A percentile compares a stretch with the other conserved stretches of the same genome.
phyloP scores from a whole-genome alignment of 2,797 vertebrate genomes.

The Cheirogaleus major region DNA sequence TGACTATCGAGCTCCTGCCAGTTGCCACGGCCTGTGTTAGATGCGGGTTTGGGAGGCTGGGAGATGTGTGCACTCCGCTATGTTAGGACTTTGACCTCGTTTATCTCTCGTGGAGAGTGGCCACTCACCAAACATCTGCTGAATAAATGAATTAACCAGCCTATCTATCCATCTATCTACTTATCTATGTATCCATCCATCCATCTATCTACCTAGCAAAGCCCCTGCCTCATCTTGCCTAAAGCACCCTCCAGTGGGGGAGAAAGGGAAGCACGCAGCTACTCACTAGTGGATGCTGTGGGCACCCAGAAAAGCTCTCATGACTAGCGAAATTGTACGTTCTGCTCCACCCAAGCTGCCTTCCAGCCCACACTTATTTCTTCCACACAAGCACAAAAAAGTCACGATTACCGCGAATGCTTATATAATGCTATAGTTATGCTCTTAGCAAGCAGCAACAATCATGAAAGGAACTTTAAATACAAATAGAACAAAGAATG shows the following conservation, averaged over 20 bases:
- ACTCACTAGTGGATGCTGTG: not conserved
- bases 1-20: not conserved
- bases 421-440: slow-evolving; percentile 55
- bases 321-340: not conserved
- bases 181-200: not conserved
- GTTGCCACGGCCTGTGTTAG: rapidly evolving
- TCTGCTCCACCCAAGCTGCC: not conserved
- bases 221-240: not conserved
- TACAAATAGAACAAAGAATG: slow-evolving; percentile 46
- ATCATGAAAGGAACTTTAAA: slow-evolving; percentile 49
- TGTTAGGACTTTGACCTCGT: not conserved
- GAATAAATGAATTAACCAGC: not conserved
- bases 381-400: slow-evolving; percentile 26
- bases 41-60: not conserved
- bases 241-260: not conserved
- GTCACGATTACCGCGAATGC: slow-evolving; percentile 19
- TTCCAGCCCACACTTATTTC: slow-evolving; percentile 44
- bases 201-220: not conserved
- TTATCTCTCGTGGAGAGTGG: not conserved
- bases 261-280: not conserved
- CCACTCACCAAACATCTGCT: not conserved
- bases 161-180: not conserved
- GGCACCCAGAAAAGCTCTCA: not conserved
- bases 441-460: slow-evolving; percentile 20
- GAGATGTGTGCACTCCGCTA: rapidly evolving